Percentiles rank a stretch among this genome's conserved stretches.
Conservation (phyloP, 2,797 vertebrate genomes). For the Chloroceryle inda region DNA sequence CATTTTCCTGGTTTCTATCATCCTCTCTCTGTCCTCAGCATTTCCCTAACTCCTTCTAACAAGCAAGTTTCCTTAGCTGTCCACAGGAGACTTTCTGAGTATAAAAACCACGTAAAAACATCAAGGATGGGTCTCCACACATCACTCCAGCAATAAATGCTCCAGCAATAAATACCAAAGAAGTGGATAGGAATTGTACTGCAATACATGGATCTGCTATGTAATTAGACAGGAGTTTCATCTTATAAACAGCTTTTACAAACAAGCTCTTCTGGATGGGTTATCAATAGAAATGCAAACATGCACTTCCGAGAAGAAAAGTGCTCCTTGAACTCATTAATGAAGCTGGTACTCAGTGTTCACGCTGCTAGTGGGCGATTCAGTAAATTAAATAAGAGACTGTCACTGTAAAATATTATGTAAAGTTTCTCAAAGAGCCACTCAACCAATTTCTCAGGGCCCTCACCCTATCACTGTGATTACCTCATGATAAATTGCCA, state of each 20-base stretch:
- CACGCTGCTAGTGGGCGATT: neutral
- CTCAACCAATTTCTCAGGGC: neutral
- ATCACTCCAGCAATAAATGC: neutral
- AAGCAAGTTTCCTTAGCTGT: neutral
- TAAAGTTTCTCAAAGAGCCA: neutral
- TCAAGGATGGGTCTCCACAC: neutral
- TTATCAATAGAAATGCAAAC: conserved; percentile 16
- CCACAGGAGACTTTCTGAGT: neutral
- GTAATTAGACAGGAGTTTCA: neutral
- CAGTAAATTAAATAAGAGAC: conserved; percentile 31
- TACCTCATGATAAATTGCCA: conserved; percentile 8
- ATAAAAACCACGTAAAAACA: neutral
- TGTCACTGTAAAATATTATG: neutral
- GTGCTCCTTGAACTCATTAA: conserved; percentile 12
- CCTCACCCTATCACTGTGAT: neutral
- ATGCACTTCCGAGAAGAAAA: neutral
- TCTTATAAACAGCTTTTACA: neutral
- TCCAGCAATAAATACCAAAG: neutral
- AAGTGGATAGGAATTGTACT: neutral
- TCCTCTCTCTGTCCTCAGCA: neutral
- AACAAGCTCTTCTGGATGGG: neutral
- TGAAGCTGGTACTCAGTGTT: neutral
- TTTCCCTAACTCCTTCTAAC: neutral
- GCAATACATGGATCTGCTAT: neutral
- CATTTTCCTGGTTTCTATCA: neutral